These are phyloP conservation scores for Pseudois nayaur DNA, from an alignment of 2,113 vertebrate species.

Conservation along the genomic window DNA sequence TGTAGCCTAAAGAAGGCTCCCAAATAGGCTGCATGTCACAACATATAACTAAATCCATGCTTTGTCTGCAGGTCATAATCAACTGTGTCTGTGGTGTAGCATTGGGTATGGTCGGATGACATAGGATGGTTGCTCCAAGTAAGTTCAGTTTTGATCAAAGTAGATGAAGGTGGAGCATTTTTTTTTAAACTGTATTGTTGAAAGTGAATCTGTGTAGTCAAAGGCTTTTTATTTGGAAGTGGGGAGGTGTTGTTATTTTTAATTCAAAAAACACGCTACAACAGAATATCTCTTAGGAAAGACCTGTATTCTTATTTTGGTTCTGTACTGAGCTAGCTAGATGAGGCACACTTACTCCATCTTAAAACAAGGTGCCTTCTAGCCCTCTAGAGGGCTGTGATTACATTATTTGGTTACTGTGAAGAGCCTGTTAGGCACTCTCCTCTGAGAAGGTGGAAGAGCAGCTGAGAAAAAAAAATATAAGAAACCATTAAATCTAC, in stretches of 20 bases:
- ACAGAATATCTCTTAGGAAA: constrained; percentile 6
- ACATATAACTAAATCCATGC: constrained; percentile 10
- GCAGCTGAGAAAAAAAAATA: background rate
- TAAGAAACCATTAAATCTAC: background rate
- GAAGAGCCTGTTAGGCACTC: background rate
- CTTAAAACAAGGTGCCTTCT: background rate
- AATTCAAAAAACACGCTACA: constrained; percentile 27
- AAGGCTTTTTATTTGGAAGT: background rate
- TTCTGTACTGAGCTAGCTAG: background rate
- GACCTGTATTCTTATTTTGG: background rate
- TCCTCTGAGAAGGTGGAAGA: background rate
- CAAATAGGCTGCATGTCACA: constrained; percentile 8
- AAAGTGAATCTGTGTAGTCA: constrained; percentile 20
- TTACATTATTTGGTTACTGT: background rate
- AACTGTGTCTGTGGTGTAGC: background rate
- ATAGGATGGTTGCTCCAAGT: background rate
- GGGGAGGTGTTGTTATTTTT: constrained; percentile 9
- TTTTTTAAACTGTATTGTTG: background rate
- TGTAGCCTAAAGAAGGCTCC: background rate
- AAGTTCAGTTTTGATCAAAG: constrained; percentile 34
- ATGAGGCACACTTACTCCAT: background rate
- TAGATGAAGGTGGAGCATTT: background rate
- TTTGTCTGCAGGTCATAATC: constrained; percentile 48
- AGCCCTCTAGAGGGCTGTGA: background rate
- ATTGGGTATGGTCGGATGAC: background rate